A percentile compares a stretch with the other conserved stretches of the same genome.
Conservation (phyloP, 1,140 invertebrate genomes). For the Platorchestia sp. region DNA sequence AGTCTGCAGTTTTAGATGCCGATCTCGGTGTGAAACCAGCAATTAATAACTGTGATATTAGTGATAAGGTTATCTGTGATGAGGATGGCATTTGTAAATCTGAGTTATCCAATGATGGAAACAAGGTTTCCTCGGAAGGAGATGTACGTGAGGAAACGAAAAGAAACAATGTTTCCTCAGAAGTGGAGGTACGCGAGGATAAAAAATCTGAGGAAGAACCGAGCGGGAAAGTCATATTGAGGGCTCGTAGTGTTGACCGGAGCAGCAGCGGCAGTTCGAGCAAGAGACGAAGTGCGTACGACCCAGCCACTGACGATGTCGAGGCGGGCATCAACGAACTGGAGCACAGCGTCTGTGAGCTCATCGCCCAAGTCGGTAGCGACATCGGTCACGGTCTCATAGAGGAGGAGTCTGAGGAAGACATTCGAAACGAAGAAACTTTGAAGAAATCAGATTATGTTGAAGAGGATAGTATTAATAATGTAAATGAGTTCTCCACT, state of each 20-base stretch:
- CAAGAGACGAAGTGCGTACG: slow-evolving; percentile 33
- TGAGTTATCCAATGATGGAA: not conserved
- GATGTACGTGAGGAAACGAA: not conserved
- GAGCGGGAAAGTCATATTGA: not conserved
- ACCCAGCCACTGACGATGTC: slow-evolving; percentile 4
- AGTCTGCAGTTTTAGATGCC: not conserved
- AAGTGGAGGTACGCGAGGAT: not conserved
- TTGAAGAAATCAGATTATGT: not conserved
- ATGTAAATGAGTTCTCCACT: not conserved
- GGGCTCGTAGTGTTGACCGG: slow-evolving; percentile 22
- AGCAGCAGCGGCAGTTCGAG: slow-evolving; percentile 10
- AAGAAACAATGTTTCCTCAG: not conserved
- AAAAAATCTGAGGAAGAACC: not conserved
- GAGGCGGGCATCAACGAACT: slow-evolving; percentile 33
- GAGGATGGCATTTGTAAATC: slow-evolving; percentile 11
- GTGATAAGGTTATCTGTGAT: slow-evolving; percentile 20
- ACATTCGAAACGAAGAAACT: not conserved
- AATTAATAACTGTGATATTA: slow-evolving; percentile 42
- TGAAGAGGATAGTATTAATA: not conserved
- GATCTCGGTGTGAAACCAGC: not conserved
- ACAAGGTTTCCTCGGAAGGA: not conserved
- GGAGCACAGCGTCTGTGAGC: slow-evolving; percentile 11
- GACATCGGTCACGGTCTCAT: slow-evolving; percentile 32
- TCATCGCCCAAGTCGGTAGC: slow-evolving; percentile 22
- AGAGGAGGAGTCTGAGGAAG: slow-evolving; percentile 32